Evolutionary conservation across 2,888 invertebrate species (phyloP).

Genomic region (Idaea aversata): DNA sequence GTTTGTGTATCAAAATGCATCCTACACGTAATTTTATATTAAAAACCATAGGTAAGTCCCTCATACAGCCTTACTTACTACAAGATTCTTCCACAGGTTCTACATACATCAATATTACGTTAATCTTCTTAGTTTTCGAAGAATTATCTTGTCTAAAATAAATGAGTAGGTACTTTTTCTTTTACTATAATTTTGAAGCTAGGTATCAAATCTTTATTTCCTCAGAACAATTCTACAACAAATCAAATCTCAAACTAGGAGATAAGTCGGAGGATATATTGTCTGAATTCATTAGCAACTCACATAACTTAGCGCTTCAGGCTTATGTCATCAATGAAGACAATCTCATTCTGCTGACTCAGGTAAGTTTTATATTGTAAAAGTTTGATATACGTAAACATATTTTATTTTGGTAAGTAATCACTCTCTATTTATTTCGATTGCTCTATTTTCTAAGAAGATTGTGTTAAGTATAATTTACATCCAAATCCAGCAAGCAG

Average conservation of each 20-base stretch:
- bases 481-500: too few species aligned
- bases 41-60: slow-evolving; percentile 26
- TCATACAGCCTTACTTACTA: too few species aligned
- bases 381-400: background rate
- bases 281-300: slow-evolving; percentile 62
- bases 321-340: slow-evolving; percentile 39
- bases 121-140: background rate
- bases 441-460: too few species aligned
- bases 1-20: slow-evolving; percentile 15
- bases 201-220: slow-evolving; percentile 21
- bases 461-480: too few species aligned
- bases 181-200: background rate
- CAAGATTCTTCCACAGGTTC: background rate
- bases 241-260: slow-evolving; percentile 40
- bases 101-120: too few species aligned
- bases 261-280: slow-evolving; percentile 52
- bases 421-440: background rate
- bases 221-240: slow-evolving; percentile 60
- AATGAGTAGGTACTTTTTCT: background rate
- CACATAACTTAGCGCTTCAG: slow-evolving; percentile 61
- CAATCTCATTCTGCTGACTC: slow-evolving; percentile 42
- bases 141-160: background rate
- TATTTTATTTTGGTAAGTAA: background rate
- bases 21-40: slow-evolving; percentile 26
- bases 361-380: slow-evolving; percentile 33